These are phyloP conservation scores for Botia kubotai DNA, from an alignment of 2,797 vertebrate genomes.

Conservation along the genomic window DNA sequence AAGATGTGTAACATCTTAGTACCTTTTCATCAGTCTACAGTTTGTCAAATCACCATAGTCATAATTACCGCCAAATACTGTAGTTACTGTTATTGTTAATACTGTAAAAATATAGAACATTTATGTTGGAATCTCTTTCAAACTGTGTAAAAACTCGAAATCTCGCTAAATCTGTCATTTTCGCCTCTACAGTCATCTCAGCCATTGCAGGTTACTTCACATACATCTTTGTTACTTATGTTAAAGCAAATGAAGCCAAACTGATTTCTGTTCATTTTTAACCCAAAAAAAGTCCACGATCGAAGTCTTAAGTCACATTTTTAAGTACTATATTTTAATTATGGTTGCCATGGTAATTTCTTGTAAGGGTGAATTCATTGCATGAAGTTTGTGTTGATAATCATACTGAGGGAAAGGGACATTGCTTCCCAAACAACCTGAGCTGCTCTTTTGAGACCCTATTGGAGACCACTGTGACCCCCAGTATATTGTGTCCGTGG, in stretches of 20 bases:
- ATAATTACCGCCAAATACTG: not conserved
- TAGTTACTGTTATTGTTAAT: not conserved
- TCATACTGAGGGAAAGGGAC: conserved; percentile 34
- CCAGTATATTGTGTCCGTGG: conserved; percentile 68
- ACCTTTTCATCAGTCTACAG: conserved; percentile 8
- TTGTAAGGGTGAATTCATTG: conserved; percentile 9
- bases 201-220: too few species aligned
- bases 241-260: too few species aligned
- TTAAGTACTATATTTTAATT: not conserved
- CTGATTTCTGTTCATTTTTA: too few species aligned
- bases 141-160: not conserved
- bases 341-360: not conserved
- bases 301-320: too few species aligned
- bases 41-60: not conserved
- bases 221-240: too few species aligned
- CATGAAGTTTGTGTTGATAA: conserved; percentile 10
- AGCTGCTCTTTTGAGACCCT: conserved; percentile 65
- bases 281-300: too few species aligned
- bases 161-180: too few species aligned
- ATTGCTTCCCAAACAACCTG: conserved; percentile 47
- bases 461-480: conserved; percentile 67
- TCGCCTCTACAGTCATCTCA: too few species aligned
- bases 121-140: not conserved
- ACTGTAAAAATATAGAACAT: not conserved
- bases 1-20: conserved; percentile 2